phyloP scores from a whole-genome alignment of 2,113 vertebrate genomes.

The Toxotes jaculatrix region DNA sequence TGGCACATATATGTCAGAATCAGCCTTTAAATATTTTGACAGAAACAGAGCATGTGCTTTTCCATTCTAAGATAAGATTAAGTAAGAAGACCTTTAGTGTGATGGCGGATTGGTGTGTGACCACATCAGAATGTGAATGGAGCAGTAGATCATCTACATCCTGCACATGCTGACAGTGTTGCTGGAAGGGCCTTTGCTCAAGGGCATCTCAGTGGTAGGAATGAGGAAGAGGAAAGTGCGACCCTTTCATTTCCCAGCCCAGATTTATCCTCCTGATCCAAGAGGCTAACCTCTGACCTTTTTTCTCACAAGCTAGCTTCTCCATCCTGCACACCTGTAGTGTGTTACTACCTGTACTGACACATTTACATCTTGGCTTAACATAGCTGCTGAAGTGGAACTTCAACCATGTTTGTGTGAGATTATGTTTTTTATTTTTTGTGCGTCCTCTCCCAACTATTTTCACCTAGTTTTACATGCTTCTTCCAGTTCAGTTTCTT shows the following conservation, averaged over 20 bases:
- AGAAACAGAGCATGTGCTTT: not conserved
- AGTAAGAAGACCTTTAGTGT: not conserved
- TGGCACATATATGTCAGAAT: not conserved
- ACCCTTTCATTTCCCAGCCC: not conserved
- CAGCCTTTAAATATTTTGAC: not conserved
- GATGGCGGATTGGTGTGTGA: not conserved
- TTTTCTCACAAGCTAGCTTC: not conserved
- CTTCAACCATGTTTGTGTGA: not conserved
- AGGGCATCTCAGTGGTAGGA: not conserved
- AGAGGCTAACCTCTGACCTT: conserved; percentile 8
- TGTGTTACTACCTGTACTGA: too few species aligned
- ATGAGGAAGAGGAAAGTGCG: not conserved
- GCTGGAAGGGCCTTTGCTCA: not conserved
- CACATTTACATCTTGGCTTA: too few species aligned
- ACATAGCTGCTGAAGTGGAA: too few species aligned
- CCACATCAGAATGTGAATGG: not conserved
- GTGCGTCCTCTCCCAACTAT: not conserved
- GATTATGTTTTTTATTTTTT: not conserved
- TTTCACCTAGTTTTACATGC: not conserved
- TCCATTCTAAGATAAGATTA: not conserved
- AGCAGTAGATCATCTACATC: not conserved
- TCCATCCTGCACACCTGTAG: not conserved
- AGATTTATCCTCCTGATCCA: not conserved
- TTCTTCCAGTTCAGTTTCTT: not conserved
- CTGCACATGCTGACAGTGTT: not conserved